Evolutionary conservation across 2,797 vertebrate species (phyloP).

Genomic region (Chelidonichthys spinosus): DNA sequence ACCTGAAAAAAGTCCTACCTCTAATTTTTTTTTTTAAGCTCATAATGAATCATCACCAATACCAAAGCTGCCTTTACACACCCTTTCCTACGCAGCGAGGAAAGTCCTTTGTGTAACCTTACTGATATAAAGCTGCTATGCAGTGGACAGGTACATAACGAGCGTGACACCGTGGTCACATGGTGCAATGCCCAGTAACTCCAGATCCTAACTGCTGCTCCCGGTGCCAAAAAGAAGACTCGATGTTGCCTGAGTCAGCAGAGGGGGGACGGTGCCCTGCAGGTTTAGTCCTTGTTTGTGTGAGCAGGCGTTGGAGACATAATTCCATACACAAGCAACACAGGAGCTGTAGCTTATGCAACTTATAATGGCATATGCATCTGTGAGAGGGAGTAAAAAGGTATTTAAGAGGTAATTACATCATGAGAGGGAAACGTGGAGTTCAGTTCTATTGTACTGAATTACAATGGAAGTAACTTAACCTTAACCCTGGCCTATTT

Average conservation of each 20-base stretch:
- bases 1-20: conserved; percentile 31
- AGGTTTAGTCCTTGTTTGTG: conserved; percentile 62
- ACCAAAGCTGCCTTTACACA: conserved; percentile 31
- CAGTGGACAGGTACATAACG: conserved; percentile 38
- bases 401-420: conserved; percentile 59
- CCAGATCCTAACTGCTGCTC: conserved; percentile 49
- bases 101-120: conserved; percentile 48
- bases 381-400: conserved; percentile 40
- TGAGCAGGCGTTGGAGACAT: conserved; percentile 34
- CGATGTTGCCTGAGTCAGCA: conserved; percentile 79
- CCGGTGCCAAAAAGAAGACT: conserved; percentile 70
- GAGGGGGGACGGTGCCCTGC: conserved; percentile 59
- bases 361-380: conserved; percentile 59
- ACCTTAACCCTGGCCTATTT: conserved; percentile 9
- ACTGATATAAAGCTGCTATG: conserved; percentile 52
- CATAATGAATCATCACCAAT: conserved; percentile 44
- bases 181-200: conserved; percentile 55
- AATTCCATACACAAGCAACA: conserved; percentile 59
- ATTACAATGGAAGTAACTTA: conserved; percentile 34
- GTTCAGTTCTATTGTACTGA: conserved; percentile 40
- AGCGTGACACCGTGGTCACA: conserved; percentile 36
- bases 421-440: conserved; percentile 58
- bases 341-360: conserved; percentile 55
- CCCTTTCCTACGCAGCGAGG: conserved; percentile 35
- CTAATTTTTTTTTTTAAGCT: not conserved